phyloP scores from a whole-genome alignment of 1,140 invertebrate species.

The Drosophila nannoptera region DNA sequence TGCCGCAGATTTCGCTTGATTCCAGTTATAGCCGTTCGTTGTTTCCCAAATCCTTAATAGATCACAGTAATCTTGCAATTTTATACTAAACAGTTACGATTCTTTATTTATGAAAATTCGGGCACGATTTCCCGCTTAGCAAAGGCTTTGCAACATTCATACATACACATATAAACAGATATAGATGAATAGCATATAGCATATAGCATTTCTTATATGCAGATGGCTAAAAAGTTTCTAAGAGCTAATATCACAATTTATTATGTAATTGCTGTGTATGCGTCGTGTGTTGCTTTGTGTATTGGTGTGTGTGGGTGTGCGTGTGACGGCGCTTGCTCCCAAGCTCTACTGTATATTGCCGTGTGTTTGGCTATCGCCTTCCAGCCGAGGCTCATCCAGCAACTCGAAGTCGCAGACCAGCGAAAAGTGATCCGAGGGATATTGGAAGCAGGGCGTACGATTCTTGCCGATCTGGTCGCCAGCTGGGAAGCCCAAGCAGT shows the following conservation, averaged over 20 bases:
- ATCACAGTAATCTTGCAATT: background rate
- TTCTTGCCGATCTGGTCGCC: constrained; percentile 84
- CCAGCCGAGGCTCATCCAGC: constrained; percentile 27
- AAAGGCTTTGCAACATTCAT: constrained; percentile 49
- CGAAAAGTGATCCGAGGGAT: constrained; percentile 90
- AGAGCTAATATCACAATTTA: constrained; percentile 79
- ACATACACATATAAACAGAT: background rate
- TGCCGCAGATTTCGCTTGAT: background rate
- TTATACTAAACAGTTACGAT: constrained; percentile 35
- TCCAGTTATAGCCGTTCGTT: background rate
- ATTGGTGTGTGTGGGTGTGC: constrained; percentile 11
- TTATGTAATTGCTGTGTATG: constrained; percentile 67
- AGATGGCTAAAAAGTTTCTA: constrained; percentile 72
- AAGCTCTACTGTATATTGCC: constrained; percentile 44
- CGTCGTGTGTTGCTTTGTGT: background rate
- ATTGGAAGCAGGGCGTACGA: constrained; percentile 84
- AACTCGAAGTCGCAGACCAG: constrained; percentile 85
- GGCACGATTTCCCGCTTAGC: constrained; percentile 38
- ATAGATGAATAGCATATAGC: background rate
- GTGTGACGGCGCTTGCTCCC: background rate
- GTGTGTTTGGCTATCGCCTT: constrained; percentile 29
- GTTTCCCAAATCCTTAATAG: too few relatives aligned
- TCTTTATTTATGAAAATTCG: constrained; percentile 61
- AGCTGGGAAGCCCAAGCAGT: constrained; percentile 84
- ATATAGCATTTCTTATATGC: constrained; percentile 6